Percentiles rank a stretch among this genome's conserved stretches.
These are phyloP conservation scores for Stomorhina lunata DNA, from an alignment of 2,888 invertebrate genomes.

Conservation along the genomic window DNA sequence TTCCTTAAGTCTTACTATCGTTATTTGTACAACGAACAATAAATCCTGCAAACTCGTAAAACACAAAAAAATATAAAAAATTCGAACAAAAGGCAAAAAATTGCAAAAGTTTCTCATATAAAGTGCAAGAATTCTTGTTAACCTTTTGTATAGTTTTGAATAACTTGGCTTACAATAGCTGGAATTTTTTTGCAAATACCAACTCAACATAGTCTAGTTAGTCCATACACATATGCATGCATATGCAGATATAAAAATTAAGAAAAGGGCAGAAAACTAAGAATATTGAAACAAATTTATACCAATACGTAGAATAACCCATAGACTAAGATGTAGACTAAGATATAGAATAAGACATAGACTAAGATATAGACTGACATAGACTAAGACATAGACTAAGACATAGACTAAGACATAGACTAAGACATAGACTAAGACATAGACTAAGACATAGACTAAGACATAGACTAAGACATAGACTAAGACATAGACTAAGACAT, in stretches of 20 bases:
- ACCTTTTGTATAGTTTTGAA: conserved; percentile 4
- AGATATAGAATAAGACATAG: no score
- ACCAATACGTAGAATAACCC: no score
- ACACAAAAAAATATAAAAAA: neutral
- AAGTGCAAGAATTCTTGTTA: neutral
- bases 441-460: no score
- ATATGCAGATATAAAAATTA: neutral
- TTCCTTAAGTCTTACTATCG: conserved; percentile 27
- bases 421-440: no score
- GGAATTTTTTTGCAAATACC: conserved; percentile 8
- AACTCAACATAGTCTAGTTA: neutral
- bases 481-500: no score
- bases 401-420: no score
- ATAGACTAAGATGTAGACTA: no score
- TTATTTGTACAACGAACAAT: conserved; percentile 27
- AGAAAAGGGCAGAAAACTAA: neutral
- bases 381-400: no score
- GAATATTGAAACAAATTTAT: no score
- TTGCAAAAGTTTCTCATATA: conserved; percentile 9
- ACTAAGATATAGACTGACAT: no score
- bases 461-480: no score
- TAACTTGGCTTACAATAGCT: neutral
- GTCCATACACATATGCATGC: neutral
- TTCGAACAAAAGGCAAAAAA: neutral
- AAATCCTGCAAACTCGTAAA: conserved; percentile 3